These are phyloP conservation scores for Venturia canescens DNA, from an alignment of 1,140 invertebrate genomes.

Conservation along the genomic window DNA sequence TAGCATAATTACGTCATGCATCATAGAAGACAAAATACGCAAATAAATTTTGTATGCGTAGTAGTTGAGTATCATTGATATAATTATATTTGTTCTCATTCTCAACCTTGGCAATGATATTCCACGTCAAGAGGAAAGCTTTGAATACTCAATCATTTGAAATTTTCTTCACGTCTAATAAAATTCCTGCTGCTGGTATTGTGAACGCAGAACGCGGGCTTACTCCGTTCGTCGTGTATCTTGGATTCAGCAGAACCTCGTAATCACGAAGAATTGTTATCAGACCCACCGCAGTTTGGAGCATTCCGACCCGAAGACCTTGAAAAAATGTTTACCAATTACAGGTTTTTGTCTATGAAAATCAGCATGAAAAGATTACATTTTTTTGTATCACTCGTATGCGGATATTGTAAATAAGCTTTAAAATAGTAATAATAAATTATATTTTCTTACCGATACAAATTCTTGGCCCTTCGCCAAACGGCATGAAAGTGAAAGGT, in stretches of 20 bases:
- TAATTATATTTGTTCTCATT: neutral
- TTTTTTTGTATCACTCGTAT: too few species aligned
- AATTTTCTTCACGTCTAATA: constrained; percentile 57
- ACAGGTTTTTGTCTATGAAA: neutral
- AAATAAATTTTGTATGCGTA: too few species aligned
- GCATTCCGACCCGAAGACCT: constrained; percentile 80
- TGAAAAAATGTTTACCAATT: constrained; percentile 34
- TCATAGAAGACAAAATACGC: neutral
- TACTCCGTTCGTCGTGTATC: constrained; percentile 47
- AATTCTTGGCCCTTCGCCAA: constrained; percentile 64
- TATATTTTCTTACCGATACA: constrained; percentile 63
- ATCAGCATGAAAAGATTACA: too few species aligned
- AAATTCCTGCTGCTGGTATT: constrained; percentile 40
- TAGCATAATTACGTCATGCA: neutral
- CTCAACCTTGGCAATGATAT: neutral
- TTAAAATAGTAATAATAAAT: too few species aligned
- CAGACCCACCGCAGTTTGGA: constrained; percentile 81
- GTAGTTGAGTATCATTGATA: too few species aligned
- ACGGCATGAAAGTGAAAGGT: constrained; percentile 60
- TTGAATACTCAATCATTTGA: neutral
- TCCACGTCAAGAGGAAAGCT: neutral
- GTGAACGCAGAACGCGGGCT: constrained; percentile 55
- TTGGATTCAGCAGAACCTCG: constrained; percentile 69
- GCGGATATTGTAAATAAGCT: too few species aligned
- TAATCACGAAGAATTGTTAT: constrained; percentile 74